phyloP scores from a whole-genome alignment of 2,113 vertebrate genomes.

The Phoxinus phoxinus region DNA sequence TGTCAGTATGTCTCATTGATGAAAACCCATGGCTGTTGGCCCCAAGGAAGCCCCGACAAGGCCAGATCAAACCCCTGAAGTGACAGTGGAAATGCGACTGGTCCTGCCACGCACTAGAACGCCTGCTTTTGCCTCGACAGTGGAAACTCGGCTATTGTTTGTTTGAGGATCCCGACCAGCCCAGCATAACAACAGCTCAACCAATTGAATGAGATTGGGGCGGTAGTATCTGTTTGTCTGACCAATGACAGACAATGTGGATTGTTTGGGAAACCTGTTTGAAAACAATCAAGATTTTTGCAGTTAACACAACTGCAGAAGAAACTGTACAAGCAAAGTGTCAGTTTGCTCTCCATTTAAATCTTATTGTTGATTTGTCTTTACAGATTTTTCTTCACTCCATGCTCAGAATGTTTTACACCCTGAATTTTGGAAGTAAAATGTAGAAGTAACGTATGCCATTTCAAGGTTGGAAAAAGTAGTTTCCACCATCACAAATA shows the following conservation, averaged over 20 bases:
- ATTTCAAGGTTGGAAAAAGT: not conserved
- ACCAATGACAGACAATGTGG: not conserved
- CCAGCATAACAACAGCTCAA: not conserved
- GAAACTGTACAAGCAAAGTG: not conserved
- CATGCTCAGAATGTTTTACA: not conserved
- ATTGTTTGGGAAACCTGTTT: not conserved
- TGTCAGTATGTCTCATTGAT: too few species aligned
- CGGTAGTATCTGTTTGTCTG: not conserved
- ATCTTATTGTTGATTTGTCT: not conserved
- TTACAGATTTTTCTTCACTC: not conserved
- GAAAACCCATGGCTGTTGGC: too few species aligned
- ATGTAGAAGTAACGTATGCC: not conserved
- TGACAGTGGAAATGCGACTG: too few species aligned
- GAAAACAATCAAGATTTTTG: not conserved
- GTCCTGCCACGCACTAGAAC: too few species aligned
- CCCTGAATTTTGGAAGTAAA: not conserved
- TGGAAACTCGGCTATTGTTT: not conserved
- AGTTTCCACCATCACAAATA: not conserved
- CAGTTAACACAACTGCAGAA: not conserved
- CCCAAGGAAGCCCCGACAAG: too few species aligned
- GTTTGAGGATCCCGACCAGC: not conserved
- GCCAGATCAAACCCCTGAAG: too few species aligned
- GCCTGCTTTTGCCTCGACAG: too few species aligned
- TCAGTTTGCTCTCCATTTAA: not conserved
- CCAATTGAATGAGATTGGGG: not conserved